phyloP scores from a whole-genome alignment of 2,113 vertebrate genomes.

The Rhinogobius similis region DNA sequence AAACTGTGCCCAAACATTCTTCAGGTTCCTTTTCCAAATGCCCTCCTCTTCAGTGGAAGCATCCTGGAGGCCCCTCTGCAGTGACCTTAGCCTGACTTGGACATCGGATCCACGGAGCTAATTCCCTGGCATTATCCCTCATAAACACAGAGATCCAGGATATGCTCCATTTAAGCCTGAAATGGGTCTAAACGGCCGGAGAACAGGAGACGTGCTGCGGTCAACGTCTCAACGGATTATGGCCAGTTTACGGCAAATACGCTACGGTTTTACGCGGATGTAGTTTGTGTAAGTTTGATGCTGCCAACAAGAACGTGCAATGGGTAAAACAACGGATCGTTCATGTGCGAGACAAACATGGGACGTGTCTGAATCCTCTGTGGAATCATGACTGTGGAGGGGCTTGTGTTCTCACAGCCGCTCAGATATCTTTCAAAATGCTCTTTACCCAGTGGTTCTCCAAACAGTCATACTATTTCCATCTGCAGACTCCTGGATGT shows the following conservation, averaged over 20 bases:
- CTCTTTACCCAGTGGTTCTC: background rate
- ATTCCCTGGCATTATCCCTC: constrained; percentile 43
- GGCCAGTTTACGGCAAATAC: constrained; percentile 27
- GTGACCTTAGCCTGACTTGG: constrained; percentile 51
- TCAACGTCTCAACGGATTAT: constrained; percentile 34
- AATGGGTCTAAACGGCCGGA: background rate
- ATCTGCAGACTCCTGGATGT: too few species aligned
- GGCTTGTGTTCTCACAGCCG: too few species aligned
- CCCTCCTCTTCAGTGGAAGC: background rate
- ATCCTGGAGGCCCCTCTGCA: constrained; percentile 1
- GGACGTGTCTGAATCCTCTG: background rate
- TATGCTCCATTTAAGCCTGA: constrained; percentile 24
- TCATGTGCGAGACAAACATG: background rate
- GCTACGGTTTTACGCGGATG: constrained; percentile 35
- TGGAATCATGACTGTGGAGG: background rate
- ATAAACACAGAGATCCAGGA: constrained; percentile 56
- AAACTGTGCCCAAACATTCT: background rate
- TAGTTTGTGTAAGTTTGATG: constrained; percentile 32
- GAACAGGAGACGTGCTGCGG: constrained; percentile 39
- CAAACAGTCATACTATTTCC: too few species aligned
- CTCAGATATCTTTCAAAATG: too few species aligned
- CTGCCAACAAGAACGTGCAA: constrained; percentile 3
- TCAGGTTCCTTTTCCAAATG: background rate
- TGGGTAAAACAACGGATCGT: constrained; percentile 13
- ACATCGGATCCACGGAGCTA: constrained; percentile 43